phyloP scores from a whole-genome alignment of 92 coral and sea anemone species.

The Meandrina meandrites region DNA sequence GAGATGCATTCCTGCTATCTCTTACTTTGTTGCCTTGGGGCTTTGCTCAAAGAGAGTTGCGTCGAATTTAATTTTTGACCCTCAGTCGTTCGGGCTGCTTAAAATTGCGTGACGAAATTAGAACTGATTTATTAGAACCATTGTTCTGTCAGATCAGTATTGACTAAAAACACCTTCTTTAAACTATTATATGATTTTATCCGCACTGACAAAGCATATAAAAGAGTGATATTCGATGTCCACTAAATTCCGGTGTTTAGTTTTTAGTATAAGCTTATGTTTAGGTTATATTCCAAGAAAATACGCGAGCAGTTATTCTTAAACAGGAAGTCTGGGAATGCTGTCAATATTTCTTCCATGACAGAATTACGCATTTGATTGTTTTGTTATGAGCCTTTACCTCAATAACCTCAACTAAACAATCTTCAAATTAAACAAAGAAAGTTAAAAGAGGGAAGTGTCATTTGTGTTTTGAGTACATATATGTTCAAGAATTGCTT shows the following conservation, averaged over 20 bases:
- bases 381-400: not conserved
- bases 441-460: not conserved
- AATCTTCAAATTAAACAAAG: not conserved
- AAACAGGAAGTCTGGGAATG: constrained; percentile 28
- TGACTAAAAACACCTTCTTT: not conserved
- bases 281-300: not conserved
- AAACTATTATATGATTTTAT: not conserved
- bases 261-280: not conserved
- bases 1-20: not conserved
- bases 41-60: not conserved
- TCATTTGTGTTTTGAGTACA: too few species aligned
- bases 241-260: not conserved
- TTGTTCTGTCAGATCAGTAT: constrained; percentile 12
- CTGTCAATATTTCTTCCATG: not conserved
- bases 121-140: constrained; percentile 14
- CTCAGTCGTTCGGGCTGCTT: not conserved
- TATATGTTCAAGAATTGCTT: not conserved
- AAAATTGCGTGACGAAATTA: constrained; percentile 38
- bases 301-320: not conserved
- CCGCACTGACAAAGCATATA: not conserved
- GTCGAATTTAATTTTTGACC: not conserved
- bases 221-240: not conserved
- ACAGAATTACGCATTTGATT: not conserved
- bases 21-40: not conserved
- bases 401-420: not conserved